Evolutionary conservation across 2,888 invertebrate genomes (phyloP).

Genomic region (Parelbella ahira): DNA sequence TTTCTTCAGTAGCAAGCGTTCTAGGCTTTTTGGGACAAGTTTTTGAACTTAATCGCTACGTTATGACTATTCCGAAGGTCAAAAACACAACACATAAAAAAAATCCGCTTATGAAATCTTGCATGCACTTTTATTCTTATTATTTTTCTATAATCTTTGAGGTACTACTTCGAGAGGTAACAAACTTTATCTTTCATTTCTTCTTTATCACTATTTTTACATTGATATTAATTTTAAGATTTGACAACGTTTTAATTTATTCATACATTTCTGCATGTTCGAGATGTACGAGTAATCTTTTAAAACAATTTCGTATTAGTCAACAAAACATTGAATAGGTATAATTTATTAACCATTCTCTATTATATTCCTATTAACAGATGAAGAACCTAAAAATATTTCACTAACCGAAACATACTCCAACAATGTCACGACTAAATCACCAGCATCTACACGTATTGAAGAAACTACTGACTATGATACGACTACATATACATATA

Average conservation of each 20-base stretch:
- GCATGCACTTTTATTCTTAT: constrained; percentile 10
- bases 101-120: constrained; percentile 2
- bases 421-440: constrained; percentile 47
- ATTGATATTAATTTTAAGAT: too few relatives aligned
- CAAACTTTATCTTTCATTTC: neutral
- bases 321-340: too few relatives aligned
- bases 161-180: too few relatives aligned
- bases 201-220: constrained; percentile 3
- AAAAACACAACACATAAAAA: neutral
- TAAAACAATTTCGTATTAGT: too few relatives aligned
- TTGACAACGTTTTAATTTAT: too few relatives aligned
- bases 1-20: constrained; percentile 27
- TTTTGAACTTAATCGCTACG: constrained; percentile 40
- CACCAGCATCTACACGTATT: too few relatives aligned
- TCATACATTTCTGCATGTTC: too few relatives aligned
- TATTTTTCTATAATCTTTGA: too few relatives aligned
- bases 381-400: constrained; percentile 71
- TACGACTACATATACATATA: constrained; percentile 32
- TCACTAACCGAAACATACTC: constrained; percentile 71
- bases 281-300: too few relatives aligned
- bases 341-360: constrained; percentile 35
- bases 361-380: constrained; percentile 76
- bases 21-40: constrained; percentile 22
- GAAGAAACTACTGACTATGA: constrained; percentile 45
- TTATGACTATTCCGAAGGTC: neutral